Conservation (phyloP, 2,797 vertebrate species). For the Channa striata region DNA sequence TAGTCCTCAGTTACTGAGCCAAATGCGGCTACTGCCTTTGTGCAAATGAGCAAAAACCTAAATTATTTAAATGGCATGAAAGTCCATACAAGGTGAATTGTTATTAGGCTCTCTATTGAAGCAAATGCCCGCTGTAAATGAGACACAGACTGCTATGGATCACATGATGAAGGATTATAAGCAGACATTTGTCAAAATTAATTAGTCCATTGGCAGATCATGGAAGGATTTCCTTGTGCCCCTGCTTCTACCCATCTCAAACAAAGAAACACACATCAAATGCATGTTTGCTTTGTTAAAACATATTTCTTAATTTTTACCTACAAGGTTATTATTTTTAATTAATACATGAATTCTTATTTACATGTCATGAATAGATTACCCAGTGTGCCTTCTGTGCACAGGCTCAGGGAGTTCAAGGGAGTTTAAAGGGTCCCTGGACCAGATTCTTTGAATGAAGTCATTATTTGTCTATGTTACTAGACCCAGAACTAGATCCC, state of each 20-base stretch:
- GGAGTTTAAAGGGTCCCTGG: too few relatives aligned
- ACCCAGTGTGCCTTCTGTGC: too few relatives aligned
- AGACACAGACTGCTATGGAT: conserved; percentile 60
- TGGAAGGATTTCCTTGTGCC: conserved; percentile 79
- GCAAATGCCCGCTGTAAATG: conserved; percentile 59
- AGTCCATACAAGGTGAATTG: conserved; percentile 33
- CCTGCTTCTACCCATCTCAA: conserved; percentile 47
- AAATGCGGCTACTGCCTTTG: conserved; percentile 3
- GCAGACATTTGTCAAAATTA: conserved; percentile 73
- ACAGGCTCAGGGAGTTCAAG: too few relatives aligned
- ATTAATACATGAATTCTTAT: too few relatives aligned
- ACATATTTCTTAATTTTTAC: not conserved
- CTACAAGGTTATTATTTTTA: too few relatives aligned
- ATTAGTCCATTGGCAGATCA: conserved; percentile 84
- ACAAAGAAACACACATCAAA: conserved; percentile 1
- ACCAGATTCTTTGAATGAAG: too few relatives aligned
- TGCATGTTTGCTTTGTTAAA: conserved; percentile 3
- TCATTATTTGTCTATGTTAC: too few relatives aligned
- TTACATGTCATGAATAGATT: too few relatives aligned
- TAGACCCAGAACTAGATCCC: too few relatives aligned
- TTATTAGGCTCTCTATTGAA: conserved; percentile 42
- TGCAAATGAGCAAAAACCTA: conserved; percentile 31
- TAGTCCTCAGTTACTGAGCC: not conserved
- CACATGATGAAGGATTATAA: conserved; percentile 80
- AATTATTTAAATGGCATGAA: conserved; percentile 22